Evolutionary conservation across 2,797 vertebrate genomes (phyloP).

Genomic region (Lindbergichthys nudifrons): DNA sequence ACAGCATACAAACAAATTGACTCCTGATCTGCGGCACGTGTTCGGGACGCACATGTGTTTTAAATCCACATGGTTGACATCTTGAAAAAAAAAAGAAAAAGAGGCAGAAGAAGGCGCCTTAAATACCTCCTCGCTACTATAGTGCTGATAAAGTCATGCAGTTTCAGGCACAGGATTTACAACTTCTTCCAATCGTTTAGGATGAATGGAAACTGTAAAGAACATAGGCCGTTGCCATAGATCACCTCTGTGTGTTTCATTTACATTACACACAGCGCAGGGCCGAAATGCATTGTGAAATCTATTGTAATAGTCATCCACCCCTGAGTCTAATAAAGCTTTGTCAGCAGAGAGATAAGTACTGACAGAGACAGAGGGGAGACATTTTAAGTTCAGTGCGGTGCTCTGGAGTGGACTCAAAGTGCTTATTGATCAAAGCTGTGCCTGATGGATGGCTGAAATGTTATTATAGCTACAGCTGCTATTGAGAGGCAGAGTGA

Average conservation of each 20-base stretch:
- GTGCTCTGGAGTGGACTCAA: slow-evolving; percentile 71
- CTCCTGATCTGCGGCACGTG: slow-evolving; percentile 9
- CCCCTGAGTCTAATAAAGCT: slow-evolving; percentile 69
- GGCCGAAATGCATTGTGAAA: slow-evolving; percentile 61
- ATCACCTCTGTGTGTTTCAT: slow-evolving; percentile 55
- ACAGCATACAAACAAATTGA: background rate
- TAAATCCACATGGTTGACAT: slow-evolving; percentile 32
- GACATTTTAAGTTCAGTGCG: slow-evolving; percentile 73
- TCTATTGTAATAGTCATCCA: slow-evolving; percentile 72
- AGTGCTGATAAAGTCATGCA: slow-evolving; percentile 20
- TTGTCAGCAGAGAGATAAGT: slow-evolving; percentile 80
- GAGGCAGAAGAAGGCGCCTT: background rate
- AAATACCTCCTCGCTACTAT: background rate
- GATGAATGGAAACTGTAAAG: slow-evolving; percentile 47
- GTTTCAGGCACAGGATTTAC: slow-evolving; percentile 46
- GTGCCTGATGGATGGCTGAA: slow-evolving; percentile 76
- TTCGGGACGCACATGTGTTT: slow-evolving; percentile 34
- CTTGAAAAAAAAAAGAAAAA: background rate
- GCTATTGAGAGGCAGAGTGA: slow-evolving; percentile 47
- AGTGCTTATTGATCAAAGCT: slow-evolving; percentile 84
- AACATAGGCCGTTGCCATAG: slow-evolving; percentile 26
- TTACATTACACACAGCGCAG: slow-evolving; percentile 33
- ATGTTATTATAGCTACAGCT: slow-evolving; percentile 76
- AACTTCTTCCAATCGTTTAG: slow-evolving; percentile 39
- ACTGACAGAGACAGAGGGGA: slow-evolving; percentile 79